Conservation (phyloP, 1,140 invertebrate species). For the Mactra quadrangularis region DNA sequence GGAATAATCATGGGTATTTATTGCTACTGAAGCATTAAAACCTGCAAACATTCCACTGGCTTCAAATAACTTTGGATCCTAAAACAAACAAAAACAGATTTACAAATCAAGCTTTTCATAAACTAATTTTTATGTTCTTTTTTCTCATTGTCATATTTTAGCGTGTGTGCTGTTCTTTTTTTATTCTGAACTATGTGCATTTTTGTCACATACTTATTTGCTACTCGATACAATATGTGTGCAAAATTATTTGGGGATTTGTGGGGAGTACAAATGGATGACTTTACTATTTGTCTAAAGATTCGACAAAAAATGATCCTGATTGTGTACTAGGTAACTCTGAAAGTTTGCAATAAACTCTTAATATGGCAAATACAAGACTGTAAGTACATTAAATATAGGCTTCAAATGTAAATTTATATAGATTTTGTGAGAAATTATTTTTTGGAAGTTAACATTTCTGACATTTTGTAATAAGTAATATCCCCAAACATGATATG, state of each 20-base stretch:
- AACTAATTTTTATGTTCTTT: too few relatives aligned
- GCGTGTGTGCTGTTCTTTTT: not conserved
- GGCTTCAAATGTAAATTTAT: too few relatives aligned
- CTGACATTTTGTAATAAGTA: too few relatives aligned
- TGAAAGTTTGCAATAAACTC: too few relatives aligned
- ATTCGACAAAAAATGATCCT: too few relatives aligned
- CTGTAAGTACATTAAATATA: too few relatives aligned
- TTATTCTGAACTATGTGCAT: not conserved
- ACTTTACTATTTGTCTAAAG: not conserved
- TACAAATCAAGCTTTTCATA: not conserved
- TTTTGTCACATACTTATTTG: not conserved
- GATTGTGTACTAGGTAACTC: too few relatives aligned
- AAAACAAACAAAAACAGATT: not conserved
- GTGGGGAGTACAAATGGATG: not conserved
- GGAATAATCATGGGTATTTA: conserved; percentile 23
- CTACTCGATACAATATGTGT: not conserved
- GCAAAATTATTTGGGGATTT: not conserved
- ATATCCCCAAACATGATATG: too few relatives aligned
- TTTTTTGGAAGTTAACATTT: too few relatives aligned
- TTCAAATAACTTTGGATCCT: conserved; percentile 20
- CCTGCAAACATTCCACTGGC: conserved; percentile 3
- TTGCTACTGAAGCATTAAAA: conserved; percentile 13
- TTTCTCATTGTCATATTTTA: not conserved
- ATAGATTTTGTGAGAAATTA: too few relatives aligned
- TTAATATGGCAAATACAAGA: too few relatives aligned